phyloP scores from a whole-genome alignment of 2,113 vertebrate genomes.

The Leptobrachium leishanense region DNA sequence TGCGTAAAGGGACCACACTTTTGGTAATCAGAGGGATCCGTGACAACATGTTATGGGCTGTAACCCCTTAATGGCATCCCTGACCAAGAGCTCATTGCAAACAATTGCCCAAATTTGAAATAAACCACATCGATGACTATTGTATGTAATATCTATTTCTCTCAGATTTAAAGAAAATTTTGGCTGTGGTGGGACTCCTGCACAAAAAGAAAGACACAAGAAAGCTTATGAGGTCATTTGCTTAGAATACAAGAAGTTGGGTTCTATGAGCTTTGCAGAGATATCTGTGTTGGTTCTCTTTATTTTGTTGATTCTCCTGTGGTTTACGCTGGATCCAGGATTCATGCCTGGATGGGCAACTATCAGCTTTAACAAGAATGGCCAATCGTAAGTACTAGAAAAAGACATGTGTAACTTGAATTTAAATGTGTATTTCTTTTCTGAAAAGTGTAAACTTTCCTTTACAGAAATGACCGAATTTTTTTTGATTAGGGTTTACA shows the following conservation, averaged over 20 bases:
- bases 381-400: conserved; percentile 64
- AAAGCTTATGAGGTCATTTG: conserved; percentile 71
- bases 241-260: conserved; percentile 73
- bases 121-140: too few species aligned
- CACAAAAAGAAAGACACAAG: conserved; percentile 49
- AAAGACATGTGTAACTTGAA: too few species aligned
- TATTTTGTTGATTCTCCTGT: conserved; percentile 74
- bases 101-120: too few species aligned
- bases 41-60: too few species aligned
- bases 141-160: neutral
- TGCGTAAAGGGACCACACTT: too few species aligned
- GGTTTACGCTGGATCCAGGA: conserved; percentile 90
- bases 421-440: too few species aligned
- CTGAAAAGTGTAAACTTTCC: too few species aligned
- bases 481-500: too few species aligned
- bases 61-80: too few species aligned
- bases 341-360: conserved; percentile 86
- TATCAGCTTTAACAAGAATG: conserved; percentile 61
- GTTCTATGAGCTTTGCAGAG: conserved; percentile 78
- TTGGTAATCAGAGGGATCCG: too few species aligned
- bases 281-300: conserved; percentile 72
- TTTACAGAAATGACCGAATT: too few species aligned
- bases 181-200: conserved; percentile 60
- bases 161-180: conserved; percentile 79
- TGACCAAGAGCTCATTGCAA: too few species aligned